phyloP scores from a whole-genome alignment of 2,797 vertebrate genomes.

The Oophaga sylvatica region DNA sequence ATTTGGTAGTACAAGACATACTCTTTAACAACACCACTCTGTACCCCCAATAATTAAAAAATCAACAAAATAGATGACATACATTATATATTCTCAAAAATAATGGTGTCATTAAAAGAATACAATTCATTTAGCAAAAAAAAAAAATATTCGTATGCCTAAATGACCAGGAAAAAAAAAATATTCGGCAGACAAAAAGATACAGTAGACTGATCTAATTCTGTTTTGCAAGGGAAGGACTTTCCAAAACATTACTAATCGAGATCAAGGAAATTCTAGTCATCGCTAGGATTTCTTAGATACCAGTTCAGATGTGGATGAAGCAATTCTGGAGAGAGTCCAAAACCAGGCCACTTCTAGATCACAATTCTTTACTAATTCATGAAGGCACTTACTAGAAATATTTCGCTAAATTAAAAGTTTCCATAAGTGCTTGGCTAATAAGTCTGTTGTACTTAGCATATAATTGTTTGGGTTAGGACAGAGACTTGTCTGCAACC shows the following conservation, averaged over 20 bases:
- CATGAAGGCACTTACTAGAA: constrained; percentile 38
- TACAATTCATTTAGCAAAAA: too few species aligned
- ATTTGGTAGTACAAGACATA: too few species aligned
- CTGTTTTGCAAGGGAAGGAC: not conserved
- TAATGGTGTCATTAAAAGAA: too few species aligned
- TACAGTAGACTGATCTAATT: too few species aligned
- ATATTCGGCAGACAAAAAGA: too few species aligned
- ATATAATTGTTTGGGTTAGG: not conserved
- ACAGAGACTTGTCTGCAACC: not conserved
- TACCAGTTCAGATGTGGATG: constrained; percentile 2
- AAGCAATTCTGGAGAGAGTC: not conserved
- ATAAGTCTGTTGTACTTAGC: not conserved
- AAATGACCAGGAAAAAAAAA: too few species aligned
- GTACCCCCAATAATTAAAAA: too few species aligned
- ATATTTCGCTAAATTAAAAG: constrained; percentile 25
- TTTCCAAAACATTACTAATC: not conserved
- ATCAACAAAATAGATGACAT: too few species aligned
- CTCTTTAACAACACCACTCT: too few species aligned
- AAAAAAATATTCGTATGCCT: too few species aligned
- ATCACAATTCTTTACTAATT: constrained; percentile 32
- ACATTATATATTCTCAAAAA: too few species aligned
- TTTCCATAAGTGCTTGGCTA: constrained; percentile 2
- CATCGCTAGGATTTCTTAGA: not conserved
- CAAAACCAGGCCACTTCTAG: not conserved
- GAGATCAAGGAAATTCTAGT: not conserved